Evolutionary conservation across 2,113 vertebrate genomes (phyloP).

Genomic region (Ochotona curzoniae): DNA sequence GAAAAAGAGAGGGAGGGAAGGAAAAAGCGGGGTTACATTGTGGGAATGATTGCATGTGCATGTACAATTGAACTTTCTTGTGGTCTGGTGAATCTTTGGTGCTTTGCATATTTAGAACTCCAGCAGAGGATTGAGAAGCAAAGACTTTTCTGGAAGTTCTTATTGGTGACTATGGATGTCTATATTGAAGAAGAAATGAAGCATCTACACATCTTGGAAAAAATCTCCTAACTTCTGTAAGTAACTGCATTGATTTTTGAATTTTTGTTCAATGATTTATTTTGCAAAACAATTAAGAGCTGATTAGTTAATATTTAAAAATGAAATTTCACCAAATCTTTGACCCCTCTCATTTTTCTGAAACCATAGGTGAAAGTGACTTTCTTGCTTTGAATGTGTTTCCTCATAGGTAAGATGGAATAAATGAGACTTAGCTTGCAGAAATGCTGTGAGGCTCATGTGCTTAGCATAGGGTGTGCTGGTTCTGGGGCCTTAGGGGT

Average conservation of each 20-base stretch:
- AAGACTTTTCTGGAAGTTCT: not conserved
- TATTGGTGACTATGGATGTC: not conserved
- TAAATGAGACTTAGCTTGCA: not conserved
- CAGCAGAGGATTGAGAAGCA: conserved; percentile 23
- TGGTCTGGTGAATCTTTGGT: not conserved
- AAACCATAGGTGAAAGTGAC: not conserved
- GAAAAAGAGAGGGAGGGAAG: not conserved
- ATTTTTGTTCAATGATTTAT: not conserved
- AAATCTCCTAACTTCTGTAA: not conserved
- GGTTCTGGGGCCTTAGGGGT: no score
- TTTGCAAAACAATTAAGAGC: not conserved
- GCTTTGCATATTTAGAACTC: not conserved
- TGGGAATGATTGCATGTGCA: not conserved
- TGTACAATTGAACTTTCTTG: not conserved
- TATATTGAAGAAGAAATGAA: not conserved
- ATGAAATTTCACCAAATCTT: not conserved
- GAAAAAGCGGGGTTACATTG: not conserved
- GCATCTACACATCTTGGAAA: not conserved
- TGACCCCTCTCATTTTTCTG: not conserved
- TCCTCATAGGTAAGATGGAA: not conserved
- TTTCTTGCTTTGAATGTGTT: not conserved
- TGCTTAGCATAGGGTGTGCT: not conserved
- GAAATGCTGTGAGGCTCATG: not conserved
- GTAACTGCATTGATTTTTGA: not conserved
- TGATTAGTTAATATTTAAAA: not conserved